Evolutionary conservation across 2,797 vertebrate species (phyloP), one percentile per base, ranked within the genome.

Genomic region (Apogon talboti): DNA sequence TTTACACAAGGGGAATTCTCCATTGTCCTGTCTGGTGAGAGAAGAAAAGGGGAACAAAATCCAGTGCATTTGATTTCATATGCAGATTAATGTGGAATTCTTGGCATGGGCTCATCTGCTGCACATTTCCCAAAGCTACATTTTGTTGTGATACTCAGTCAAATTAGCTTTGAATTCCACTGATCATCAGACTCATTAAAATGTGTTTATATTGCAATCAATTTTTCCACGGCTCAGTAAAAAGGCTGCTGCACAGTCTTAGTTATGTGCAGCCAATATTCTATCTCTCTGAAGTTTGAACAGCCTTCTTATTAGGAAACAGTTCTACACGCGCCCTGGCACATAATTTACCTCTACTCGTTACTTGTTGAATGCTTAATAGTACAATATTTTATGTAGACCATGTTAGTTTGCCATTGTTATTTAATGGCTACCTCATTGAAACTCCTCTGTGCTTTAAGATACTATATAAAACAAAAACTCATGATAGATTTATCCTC

Each of bases 181-280:
- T 83, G 79, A 87, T 88, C 76, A 84, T 85, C 81, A 71, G 61
- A 79, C 81, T 86, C 76, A 91, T 90, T 93, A 87, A 78, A 89
- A 83, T 59, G 52, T 89, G 76, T 88, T 87, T 87, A 87, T 83
- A 75, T 74, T 67, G 54, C 72, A 76, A 83, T 87, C 71, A 85
- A 74, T 85, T 85, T 66, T 58, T 79, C 77, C 78, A 79, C 64
- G 79, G 75, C 74, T 80, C 71, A 76, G 73, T 81, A 62, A 60
- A 86, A 86, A 66, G 67, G 41, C 71, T 66, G 77, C 75, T 44
- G 67, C 68, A 58, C 53, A 60, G 81, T 79, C 56, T 63, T 56
- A 58, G 79, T 80, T 79, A 55, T 78, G 71, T 73, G 65, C 66
- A 58, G 78, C 84, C 79, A 86, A 72, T 76, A 81, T 74, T 72